Evolutionary conservation across 2,113 vertebrate genomes (phyloP).

Genomic region (Lynx canadensis): DNA sequence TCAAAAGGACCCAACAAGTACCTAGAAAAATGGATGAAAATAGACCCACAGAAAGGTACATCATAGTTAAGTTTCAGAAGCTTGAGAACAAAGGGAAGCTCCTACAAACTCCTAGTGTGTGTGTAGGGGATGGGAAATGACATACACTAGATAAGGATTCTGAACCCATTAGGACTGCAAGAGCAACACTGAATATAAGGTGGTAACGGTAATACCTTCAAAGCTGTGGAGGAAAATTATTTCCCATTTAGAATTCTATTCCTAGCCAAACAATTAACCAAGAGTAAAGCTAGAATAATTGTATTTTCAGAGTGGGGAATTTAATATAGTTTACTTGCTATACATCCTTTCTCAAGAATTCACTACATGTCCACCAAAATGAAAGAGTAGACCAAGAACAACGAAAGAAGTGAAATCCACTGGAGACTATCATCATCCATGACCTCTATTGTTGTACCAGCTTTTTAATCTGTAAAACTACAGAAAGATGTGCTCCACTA

Average conservation of each 20-base stretch:
- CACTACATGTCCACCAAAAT: neutral
- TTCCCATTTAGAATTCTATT: conserved; percentile 19
- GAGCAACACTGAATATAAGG: neutral
- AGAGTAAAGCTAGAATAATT: neutral
- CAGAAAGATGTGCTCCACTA: neutral
- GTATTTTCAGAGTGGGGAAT: neutral
- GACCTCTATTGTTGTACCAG: neutral
- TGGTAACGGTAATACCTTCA: neutral
- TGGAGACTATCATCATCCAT: neutral
- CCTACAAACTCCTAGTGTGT: neutral
- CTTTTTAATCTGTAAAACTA: neutral
- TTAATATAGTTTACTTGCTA: neutral
- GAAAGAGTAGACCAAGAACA: neutral
- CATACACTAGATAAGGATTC: neutral
- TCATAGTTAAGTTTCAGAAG: neutral
- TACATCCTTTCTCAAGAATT: neutral
- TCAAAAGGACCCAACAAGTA: neutral
- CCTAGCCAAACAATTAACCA: neutral
- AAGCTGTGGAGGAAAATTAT: neutral
- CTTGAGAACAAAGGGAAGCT: neutral
- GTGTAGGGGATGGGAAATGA: neutral
- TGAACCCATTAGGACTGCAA: neutral
- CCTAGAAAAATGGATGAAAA: neutral
- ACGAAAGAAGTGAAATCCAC: neutral
- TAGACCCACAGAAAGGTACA: neutral